Evolutionary conservation across 2,888 invertebrate species (phyloP), one percentile per base, ranked within the genome.

Genomic region (Sepioteuthis lessoniana): DNA sequence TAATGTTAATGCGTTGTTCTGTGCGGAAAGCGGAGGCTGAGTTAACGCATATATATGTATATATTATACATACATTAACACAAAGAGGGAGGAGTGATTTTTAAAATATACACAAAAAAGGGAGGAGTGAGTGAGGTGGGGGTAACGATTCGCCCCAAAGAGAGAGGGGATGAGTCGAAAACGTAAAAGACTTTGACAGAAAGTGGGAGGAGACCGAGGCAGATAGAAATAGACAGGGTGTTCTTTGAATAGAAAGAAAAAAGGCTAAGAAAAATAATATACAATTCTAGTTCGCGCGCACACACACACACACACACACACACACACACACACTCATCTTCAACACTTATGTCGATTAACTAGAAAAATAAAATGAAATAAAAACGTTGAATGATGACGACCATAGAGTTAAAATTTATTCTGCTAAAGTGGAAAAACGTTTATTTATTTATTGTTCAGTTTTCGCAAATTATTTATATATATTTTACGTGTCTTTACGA

Each of bases 1-100:
- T 76, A 76, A 76, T 76, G 76, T 76, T 76, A 76, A 76, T 76
- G 76, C n/a, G 76, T n/a, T n/a, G 76, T n/a, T n/a, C 76, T 76
- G 76, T 76, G 76, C 35, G 76, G n/a, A 76, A 76, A 76, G n/a
- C 76, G n/a, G n/a, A 76, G 76, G 76, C 76, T n/a, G 76, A n/a
- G 76, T 76, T n/a, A 76, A 25, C 76, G n/a, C 76, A 16, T 35
- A 60, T 31, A 60, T 31, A 76, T n/a, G n/a, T n/a, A 76, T 76
- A n/a, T 76, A 76, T n/a, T 76, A 76, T 76, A n/a, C 35, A 76
- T 76, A 76, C 55, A 55, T 55, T 55, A 55, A 55, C 55, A 55
- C 55, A 55, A 55, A 76, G 76, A 76, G 76, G 76, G 76, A 76
- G 76, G 76, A 76, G 76, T 76, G 76, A 76, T 76, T n/a, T 76